Percentiles rank a stretch among this genome's conserved stretches.
phyloP scores from a whole-genome alignment of 2,888 invertebrate genomes.

The Heliconius aoede region DNA sequence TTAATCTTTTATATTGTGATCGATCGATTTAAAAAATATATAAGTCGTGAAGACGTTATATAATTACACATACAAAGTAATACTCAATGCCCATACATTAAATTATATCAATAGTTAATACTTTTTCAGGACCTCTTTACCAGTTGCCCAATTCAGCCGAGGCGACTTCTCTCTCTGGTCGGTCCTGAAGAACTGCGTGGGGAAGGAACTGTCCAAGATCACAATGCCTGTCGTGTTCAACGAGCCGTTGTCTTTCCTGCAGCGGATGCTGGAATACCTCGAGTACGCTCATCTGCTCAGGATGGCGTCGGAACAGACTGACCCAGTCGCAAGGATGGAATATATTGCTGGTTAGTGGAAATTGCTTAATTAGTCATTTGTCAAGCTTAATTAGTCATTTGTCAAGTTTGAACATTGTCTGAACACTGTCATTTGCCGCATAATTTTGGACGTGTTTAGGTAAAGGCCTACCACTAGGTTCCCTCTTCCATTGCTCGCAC shows the following conservation, averaged over 20 bases:
- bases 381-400: too few relatives aligned
- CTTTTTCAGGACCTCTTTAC: conserved; percentile 85
- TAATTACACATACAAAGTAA: too few relatives aligned
- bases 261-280: conserved; percentile 96
- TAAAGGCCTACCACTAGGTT: too few relatives aligned
- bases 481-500: too few relatives aligned
- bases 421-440: too few relatives aligned
- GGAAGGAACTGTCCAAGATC: conserved; percentile 97
- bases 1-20: too few relatives aligned
- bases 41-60: too few relatives aligned
- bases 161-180: conserved; percentile 95
- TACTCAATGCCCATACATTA: neutral
- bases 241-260: conserved; percentile 97
- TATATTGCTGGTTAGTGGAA: conserved; percentile 50
- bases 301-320: conserved; percentile 89
- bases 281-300: conserved; percentile 91
- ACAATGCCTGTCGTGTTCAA: conserved; percentile 98
- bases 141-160: conserved; percentile 88
- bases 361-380: too few relatives aligned
- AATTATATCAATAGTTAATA: neutral
- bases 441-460: too few relatives aligned
- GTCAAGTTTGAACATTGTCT: too few relatives aligned
- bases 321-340: conserved; percentile 93
- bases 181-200: conserved; percentile 94
- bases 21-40: too few relatives aligned